Evolutionary conservation across 2,113 vertebrate species (phyloP).

Genomic region (Mungos mungo): DNA sequence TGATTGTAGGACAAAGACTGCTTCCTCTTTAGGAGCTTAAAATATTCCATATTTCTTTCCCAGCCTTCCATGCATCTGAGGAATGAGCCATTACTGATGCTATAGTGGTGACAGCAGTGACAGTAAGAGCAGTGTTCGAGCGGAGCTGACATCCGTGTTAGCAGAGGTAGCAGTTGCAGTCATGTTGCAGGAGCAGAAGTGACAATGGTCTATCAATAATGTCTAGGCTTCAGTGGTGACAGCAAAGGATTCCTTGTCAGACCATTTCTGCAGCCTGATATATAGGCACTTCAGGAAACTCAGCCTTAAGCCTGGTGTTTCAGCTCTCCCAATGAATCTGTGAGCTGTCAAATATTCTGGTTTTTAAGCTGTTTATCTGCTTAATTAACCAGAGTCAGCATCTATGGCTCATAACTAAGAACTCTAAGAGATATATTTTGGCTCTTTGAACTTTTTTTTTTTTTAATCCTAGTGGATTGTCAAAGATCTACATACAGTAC

Average conservation of each 20-base stretch:
- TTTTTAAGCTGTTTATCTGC: not conserved
- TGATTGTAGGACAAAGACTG: not conserved
- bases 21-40: not conserved
- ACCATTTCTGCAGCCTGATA: not conserved
- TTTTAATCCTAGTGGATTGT: not conserved
- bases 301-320: not conserved
- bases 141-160: not conserved
- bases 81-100: not conserved
- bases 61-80: not conserved
- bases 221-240: not conserved
- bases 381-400: not conserved
- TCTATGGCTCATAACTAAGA: not conserved
- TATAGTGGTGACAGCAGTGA: not conserved
- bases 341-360: not conserved
- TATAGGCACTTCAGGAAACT: not conserved
- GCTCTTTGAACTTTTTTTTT: not conserved
- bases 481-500: not conserved
- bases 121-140: not conserved
- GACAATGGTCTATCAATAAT: not conserved
- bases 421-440: not conserved
- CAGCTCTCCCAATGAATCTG: not conserved
- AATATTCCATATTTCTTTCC: not conserved
- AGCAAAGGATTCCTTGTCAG: not conserved
- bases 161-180: not conserved
- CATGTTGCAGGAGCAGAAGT: not conserved